Evolutionary conservation across 1,140 invertebrate species (phyloP), one percentile per base, ranked within the genome.

Genomic region (Goniozus legneri): DNA sequence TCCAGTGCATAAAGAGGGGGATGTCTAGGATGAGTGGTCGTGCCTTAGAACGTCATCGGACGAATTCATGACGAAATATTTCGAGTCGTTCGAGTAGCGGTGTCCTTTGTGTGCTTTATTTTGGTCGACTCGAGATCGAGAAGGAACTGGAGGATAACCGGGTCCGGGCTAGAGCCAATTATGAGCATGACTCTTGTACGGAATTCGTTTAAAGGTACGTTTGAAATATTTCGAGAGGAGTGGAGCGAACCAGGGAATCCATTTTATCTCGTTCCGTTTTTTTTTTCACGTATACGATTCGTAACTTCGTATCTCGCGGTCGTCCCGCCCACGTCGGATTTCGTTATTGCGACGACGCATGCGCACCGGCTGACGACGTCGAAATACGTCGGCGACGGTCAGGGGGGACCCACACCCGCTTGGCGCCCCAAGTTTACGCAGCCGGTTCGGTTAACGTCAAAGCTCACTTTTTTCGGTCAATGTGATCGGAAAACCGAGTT

Each of bases 101-200:
- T 10, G 24, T 27, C 24, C 4, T 4, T 4, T 27, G 24, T 27
- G 24, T 6, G 24, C n/a, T n/a, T n/a, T n/a, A n/a, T n/a, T n/a
- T n/a, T n/a, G n/a, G n/a, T n/a, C n/a, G n/a, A n/a, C n/a, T n/a
- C n/a, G n/a, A n/a, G n/a, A n/a, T n/a, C n/a, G n/a, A 27, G 24
- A 27, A 27, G 24, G 4, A 4, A 40, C 56, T 60, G 53, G 46
- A 52, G 40, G 42, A 48, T 56, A 46, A 41, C 47, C 38, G 16
- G 47, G 3, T 10, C 37, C 10, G 33, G 39, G 40, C 18, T 35
- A 19, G 13, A 32, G 30, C 41, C 44, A 56, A 47, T 52, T 74
- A 76, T 76, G 73, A 76, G 67, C 68, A 76, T 76, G 73, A 75
- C 73, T 69, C 71, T 76, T 58, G 71, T 72, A 52, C 63, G 71